Evolutionary conservation across 2,888 invertebrate species (phyloP).

Genomic region (Abrostola triplasia): DNA sequence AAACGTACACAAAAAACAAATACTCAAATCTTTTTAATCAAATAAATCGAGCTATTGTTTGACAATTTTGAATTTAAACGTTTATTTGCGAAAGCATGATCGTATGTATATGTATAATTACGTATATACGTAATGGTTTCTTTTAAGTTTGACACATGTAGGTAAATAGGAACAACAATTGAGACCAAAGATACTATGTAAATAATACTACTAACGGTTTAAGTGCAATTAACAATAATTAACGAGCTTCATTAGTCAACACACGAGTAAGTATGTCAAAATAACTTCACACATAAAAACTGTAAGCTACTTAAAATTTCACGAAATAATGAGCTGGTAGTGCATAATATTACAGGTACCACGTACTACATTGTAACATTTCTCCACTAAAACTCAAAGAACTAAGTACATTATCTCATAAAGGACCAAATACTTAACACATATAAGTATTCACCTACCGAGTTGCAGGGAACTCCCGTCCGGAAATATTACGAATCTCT

Average conservation of each 20-base stretch:
- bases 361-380: background rate
- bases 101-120: no score
- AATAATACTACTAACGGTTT: constrained; percentile 14
- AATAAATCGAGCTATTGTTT: no score
- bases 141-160: background rate
- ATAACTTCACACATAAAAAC: background rate
- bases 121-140: no score
- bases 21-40: no score
- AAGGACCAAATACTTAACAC: constrained; percentile 51
- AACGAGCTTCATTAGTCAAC: constrained; percentile 11
- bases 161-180: background rate
- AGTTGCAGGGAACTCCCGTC: constrained; percentile 90
- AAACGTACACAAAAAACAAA: no score
- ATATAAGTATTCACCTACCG: constrained; percentile 75
- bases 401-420: constrained; percentile 26
- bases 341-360: background rate
- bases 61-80: background rate
- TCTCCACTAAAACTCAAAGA: background rate
- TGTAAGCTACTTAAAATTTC: background rate
- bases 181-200: background rate
- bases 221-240: constrained; percentile 34
- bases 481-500: constrained; percentile 89
- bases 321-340: constrained; percentile 2
- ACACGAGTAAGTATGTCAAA: constrained; percentile 10
- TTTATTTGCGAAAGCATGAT: no score